phyloP scores from a whole-genome alignment of 2,797 vertebrate genomes.

The Merluccius polli region DNA sequence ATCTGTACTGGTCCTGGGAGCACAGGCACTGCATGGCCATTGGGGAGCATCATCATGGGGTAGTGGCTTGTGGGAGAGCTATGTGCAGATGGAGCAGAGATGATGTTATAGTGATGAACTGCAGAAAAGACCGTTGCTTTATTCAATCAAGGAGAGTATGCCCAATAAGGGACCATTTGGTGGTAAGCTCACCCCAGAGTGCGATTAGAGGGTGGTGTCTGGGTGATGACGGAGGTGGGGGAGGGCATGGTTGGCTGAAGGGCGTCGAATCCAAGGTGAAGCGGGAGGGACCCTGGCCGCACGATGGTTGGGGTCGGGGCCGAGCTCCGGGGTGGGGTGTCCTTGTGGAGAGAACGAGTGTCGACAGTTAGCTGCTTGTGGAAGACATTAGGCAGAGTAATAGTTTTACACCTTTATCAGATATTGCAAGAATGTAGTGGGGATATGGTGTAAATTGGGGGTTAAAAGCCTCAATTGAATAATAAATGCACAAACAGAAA shows the following conservation, averaged over 20 bases:
- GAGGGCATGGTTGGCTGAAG: constrained; percentile 93
- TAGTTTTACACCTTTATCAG: background rate
- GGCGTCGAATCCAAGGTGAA: constrained; percentile 88
- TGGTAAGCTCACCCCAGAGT: constrained; percentile 83
- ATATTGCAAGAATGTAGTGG: background rate
- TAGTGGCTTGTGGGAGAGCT: constrained; percentile 91
- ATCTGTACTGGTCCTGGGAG: constrained; percentile 91
- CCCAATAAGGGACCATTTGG: background rate
- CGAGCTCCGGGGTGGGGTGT: constrained; percentile 79
- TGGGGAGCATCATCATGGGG: constrained; percentile 91
- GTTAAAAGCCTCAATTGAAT: background rate
- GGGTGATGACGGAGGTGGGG: constrained; percentile 97
- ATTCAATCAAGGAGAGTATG: background rate
- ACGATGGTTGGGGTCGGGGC: constrained; percentile 92
- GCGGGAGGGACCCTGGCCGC: constrained; percentile 90
- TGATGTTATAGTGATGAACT: background rate
- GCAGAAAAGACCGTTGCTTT: background rate
- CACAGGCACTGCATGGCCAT: constrained; percentile 88
- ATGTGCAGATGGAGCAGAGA: constrained; percentile 18
- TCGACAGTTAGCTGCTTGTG: background rate
- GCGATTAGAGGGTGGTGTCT: constrained; percentile 92
- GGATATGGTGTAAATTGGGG: background rate
- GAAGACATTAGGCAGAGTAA: background rate
- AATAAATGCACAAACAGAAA: too few relatives aligned
- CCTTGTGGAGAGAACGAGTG: constrained; percentile 62